Evolutionary conservation across 2,888 invertebrate genomes (phyloP).

Genomic region (Parthenolecanium corni): DNA sequence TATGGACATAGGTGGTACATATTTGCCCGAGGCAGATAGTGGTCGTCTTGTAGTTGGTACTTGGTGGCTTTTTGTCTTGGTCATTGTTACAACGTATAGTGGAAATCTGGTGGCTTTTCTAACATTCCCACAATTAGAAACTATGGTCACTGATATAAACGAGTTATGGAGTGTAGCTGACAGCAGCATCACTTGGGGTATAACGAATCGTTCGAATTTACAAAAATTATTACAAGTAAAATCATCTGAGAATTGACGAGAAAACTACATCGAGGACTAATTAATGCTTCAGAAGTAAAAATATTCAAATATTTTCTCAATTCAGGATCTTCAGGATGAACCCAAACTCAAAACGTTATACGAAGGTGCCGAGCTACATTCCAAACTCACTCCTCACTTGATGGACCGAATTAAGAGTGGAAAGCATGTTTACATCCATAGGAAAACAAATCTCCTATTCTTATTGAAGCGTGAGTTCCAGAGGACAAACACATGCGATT

Average conservation of each 20-base stretch:
- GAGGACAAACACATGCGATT: conserved; percentile 58
- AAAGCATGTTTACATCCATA: conserved; percentile 65
- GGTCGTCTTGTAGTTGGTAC: conserved; percentile 73
- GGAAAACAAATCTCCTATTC: conserved; percentile 63
- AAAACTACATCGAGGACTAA: neutral
- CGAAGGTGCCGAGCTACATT: conserved; percentile 46
- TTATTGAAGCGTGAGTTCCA: conserved; percentile 58
- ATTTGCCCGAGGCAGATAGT: conserved; percentile 72
- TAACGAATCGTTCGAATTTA: conserved; percentile 61
- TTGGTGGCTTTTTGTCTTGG: conserved; percentile 86
- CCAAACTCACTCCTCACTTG: conserved; percentile 40
- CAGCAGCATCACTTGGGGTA: conserved; percentile 59
- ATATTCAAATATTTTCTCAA: neutral
- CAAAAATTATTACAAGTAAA: conserved; percentile 50
- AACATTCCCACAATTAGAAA: conserved; percentile 75
- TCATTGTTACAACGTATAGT: conserved; percentile 81
- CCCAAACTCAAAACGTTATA: conserved; percentile 48
- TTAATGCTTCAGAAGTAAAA: neutral
- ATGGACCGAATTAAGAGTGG: conserved; percentile 52
- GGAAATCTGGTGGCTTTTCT: conserved; percentile 86
- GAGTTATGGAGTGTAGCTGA: conserved; percentile 45
- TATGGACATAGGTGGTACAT: conserved; percentile 59
- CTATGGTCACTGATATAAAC: conserved; percentile 54
- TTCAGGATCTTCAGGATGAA: conserved; percentile 40
- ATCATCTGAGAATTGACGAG: neutral